phyloP scores from a whole-genome alignment of 2,888 invertebrate species.

The Netelia melanura region DNA sequence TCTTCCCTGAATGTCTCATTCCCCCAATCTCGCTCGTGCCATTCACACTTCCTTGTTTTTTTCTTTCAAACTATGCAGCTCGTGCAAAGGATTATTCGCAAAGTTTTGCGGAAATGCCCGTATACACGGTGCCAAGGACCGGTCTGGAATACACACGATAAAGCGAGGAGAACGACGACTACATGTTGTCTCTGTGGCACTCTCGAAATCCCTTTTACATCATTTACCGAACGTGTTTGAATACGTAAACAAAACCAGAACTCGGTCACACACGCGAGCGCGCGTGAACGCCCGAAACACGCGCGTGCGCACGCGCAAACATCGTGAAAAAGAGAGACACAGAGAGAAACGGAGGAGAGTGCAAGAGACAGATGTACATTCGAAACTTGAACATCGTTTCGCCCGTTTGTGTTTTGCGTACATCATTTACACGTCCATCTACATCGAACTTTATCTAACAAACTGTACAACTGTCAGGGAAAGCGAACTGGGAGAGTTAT shows the following conservation, averaged over 20 bases:
- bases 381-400: conserved; percentile 27
- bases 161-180: conserved; percentile 18
- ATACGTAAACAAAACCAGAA: conserved; percentile 37
- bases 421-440: conserved; percentile 39
- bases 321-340: background rate
- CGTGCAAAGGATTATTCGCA: conserved; percentile 44
- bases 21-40: background rate
- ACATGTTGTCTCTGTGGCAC: conserved; percentile 56
- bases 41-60: conserved; percentile 9
- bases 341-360: conserved; percentile 11
- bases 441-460: conserved; percentile 46
- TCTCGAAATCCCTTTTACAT: conserved; percentile 37
- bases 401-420: conserved; percentile 23
- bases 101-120: conserved; percentile 48
- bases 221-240: conserved; percentile 21
- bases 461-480: conserved; percentile 29
- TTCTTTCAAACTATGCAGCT: conserved; percentile 23
- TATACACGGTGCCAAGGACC: background rate
- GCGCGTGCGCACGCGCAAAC: too few relatives aligned
- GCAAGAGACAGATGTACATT: conserved; percentile 16
- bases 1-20: background rate
- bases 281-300: background rate
- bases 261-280: conserved; percentile 37
- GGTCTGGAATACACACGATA: conserved; percentile 16
- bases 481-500: conserved; percentile 4